Evolutionary conservation across 2,113 vertebrate species (phyloP).

Genomic region (Notiomystis cincta): DNA sequence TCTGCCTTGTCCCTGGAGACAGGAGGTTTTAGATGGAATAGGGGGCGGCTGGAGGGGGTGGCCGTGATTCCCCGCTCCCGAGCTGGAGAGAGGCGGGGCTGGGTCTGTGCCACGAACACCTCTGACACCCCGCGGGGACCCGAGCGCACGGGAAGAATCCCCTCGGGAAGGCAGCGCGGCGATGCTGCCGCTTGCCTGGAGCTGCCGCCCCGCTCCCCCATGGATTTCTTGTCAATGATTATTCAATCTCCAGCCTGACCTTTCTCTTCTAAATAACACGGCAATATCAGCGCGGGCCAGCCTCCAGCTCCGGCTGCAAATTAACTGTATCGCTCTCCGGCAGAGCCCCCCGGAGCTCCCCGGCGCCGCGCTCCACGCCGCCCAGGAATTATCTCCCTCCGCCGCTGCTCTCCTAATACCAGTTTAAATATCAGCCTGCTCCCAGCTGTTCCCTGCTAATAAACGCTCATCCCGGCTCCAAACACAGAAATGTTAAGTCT

Average conservation of each 20-base stretch:
- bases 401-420: constrained; percentile 72
- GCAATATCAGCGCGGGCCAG: constrained; percentile 25
- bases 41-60: not conserved
- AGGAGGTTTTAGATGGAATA: not conserved
- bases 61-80: not conserved
- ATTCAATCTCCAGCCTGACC: constrained; percentile 71
- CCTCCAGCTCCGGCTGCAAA: constrained; percentile 42
- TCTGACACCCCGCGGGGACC: accelerated
- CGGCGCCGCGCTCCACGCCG: not conserved
- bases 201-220: constrained; percentile 35
- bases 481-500: constrained; percentile 75
- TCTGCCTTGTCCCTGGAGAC: accelerated
- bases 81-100: not conserved
- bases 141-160: not conserved
- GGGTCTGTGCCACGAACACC: not conserved
- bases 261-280: constrained; percentile 64
- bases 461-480: constrained; percentile 72
- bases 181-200: not conserved
- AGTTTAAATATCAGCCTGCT: constrained; percentile 80
- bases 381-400: constrained; percentile 68
- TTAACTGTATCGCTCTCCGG: constrained; percentile 34
- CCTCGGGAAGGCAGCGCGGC: not conserved
- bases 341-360: not conserved
- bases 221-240: constrained; percentile 79
- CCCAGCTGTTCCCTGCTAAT: constrained; percentile 78